Conservation (phyloP, 2,113 vertebrate species). For the Bolborhynchus lineola region DNA sequence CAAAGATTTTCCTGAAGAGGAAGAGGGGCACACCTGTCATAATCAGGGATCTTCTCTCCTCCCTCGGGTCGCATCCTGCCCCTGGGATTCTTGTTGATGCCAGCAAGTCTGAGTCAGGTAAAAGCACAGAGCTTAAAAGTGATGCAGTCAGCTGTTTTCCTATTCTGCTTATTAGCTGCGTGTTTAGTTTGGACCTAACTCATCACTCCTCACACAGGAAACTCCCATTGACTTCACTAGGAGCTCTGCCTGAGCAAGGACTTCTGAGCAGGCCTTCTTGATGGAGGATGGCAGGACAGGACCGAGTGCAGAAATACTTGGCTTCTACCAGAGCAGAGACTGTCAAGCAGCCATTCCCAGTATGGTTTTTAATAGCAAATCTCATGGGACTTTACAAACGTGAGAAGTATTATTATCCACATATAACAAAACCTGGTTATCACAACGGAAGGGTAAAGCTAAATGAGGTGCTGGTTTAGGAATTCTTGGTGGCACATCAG, state of each 20-base stretch:
- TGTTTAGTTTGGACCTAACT: conserved; percentile 26
- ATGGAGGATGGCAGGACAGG: background rate
- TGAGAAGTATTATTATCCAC: background rate
- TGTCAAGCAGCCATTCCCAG: background rate
- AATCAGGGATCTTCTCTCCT: background rate
- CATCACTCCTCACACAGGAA: background rate
- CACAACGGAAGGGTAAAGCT: background rate
- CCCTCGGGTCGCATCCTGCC: background rate
- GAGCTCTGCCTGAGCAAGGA: background rate
- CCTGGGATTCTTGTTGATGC: background rate
- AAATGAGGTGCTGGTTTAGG: background rate
- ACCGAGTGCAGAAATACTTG: background rate
- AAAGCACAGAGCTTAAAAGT: background rate
- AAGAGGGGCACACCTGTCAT: background rate
- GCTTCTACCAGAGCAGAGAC: background rate
- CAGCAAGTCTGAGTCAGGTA: conserved; percentile 11
- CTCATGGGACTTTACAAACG: background rate
- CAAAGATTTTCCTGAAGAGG: conserved; percentile 24
- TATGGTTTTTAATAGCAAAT: background rate
- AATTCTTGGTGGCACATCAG: background rate
- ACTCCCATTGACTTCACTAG: conserved; percentile 21
- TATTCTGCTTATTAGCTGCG: background rate
- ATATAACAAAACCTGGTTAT: background rate
- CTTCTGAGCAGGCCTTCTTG: background rate
- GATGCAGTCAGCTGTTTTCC: conserved; percentile 11